Evolutionary conservation across 2,888 invertebrate species (phyloP), one percentile per base, ranked within the genome.

Genomic region (Hypena proboscidalis): DNA sequence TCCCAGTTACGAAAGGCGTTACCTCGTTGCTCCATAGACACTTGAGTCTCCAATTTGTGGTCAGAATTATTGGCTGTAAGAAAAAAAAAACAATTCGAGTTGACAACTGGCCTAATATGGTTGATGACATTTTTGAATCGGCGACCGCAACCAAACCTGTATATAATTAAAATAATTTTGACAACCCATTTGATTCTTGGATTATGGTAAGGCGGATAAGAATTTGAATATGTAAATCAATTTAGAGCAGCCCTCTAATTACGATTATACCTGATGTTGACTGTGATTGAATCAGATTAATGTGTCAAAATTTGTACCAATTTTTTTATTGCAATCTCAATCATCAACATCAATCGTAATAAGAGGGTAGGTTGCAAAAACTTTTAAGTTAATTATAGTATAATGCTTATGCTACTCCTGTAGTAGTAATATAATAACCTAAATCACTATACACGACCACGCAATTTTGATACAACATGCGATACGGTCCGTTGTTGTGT

Each of bases 31-130:
- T 61, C 67, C 63, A 59, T 60, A 71, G 74, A 79, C 76, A 75
- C 71, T 67, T 53, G 52, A 42, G 59, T 71, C 70, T 76, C 66
- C 51, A 64, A 67, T 70, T 68, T 77, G 81, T 69, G 80, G 81
- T 82, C 54, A 64, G 44, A 63, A 66, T 74, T 69, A 66, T 73
- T 67, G 63, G 66, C 61, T 64, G 63, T 38, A 42, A 61, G 29
- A 22, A 43, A 43, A 53, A 55, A 45, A 27, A 42, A 65, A 57
- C 43, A 40, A 54, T 53, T 56, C 27, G 26, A 49, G 21, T 58
- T 60, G 54, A 61, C 64, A 58, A 45, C 45, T 55, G 53, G 48
- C 58, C 60, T 60, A 60, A 62, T 59, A 61, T 57, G 53, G 44
- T 51, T 44, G 59, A 61, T 66, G 73, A 69, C 65, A 67, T 63